A percentile compares a stretch with the other conserved stretches of the same genome.
Conservation (phyloP, 2,888 invertebrate species). For the Leistus spinibarbis region DNA sequence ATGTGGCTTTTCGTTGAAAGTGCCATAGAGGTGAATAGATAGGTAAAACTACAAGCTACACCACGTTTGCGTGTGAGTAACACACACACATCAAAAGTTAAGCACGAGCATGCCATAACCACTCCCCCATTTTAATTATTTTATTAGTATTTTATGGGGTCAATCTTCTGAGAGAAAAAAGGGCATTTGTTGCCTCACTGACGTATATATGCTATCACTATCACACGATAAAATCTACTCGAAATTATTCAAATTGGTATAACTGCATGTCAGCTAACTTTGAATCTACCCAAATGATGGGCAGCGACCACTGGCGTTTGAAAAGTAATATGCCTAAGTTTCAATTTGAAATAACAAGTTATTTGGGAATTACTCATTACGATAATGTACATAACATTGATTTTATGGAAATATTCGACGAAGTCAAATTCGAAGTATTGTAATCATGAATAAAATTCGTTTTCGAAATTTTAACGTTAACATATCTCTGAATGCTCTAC, state of each 20-base stretch:
- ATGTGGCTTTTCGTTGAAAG: constrained; percentile 14
- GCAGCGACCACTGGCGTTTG: not conserved
- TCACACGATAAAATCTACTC: constrained; percentile 25
- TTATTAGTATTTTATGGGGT: constrained; percentile 39
- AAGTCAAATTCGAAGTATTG: too few relatives aligned
- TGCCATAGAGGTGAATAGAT: not conserved
- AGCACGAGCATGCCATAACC: not conserved
- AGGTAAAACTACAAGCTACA: not conserved
- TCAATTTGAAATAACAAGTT: constrained; percentile 21
- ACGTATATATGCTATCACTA: not conserved
- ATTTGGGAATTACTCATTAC: too few relatives aligned
- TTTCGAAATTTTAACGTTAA: too few relatives aligned
- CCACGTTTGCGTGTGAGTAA: not conserved
- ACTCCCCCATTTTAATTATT: constrained; percentile 34
- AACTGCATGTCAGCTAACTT: constrained; percentile 16
- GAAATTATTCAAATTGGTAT: constrained; percentile 32
- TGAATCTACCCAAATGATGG: not conserved
- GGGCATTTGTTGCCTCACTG: not conserved
- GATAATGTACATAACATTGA: too few relatives aligned
- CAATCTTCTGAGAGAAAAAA: constrained; percentile 3
- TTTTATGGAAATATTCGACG: too few relatives aligned
- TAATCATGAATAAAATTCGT: too few relatives aligned
- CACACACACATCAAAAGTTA: not conserved
- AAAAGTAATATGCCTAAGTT: constrained; percentile 31
- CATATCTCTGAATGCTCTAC: too few relatives aligned